A percentile compares a stretch with the other conserved stretches of the same genome.
phyloP scores from a whole-genome alignment of 2,888 invertebrate species.

The Dynastes tityus region DNA sequence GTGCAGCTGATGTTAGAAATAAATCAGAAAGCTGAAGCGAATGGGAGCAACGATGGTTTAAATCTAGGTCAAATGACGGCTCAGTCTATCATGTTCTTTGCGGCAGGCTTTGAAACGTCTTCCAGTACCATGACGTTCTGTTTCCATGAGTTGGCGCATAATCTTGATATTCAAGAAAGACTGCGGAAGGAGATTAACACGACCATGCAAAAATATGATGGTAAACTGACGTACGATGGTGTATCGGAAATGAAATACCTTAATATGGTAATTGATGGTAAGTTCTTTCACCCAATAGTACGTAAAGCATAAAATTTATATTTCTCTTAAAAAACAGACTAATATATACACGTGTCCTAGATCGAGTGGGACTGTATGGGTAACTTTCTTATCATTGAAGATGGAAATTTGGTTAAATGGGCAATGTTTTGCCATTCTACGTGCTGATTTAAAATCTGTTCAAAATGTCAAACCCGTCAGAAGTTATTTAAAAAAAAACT shows the following conservation, averaged over 20 bases:
- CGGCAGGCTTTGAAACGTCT: slow-evolving; percentile 46
- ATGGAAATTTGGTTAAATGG: too few species aligned
- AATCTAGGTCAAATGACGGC: slow-evolving; percentile 27
- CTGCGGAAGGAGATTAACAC: slow-evolving; percentile 23
- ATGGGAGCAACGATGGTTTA: slow-evolving; percentile 1
- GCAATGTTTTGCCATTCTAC: too few species aligned
- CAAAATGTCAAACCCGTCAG: too few species aligned
- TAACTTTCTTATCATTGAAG: too few species aligned
- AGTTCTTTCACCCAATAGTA: neutral
- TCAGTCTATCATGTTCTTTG: slow-evolving; percentile 41
- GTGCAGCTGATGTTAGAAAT: slow-evolving; percentile 69
- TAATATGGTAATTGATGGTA: slow-evolving; percentile 40
- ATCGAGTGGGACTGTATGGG: too few species aligned
- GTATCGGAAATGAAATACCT: slow-evolving; percentile 46
- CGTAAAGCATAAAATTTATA: too few species aligned
- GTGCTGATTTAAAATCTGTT: too few species aligned
- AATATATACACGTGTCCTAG: too few species aligned
- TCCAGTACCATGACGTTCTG: slow-evolving; percentile 43
- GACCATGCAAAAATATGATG: slow-evolving; percentile 22
- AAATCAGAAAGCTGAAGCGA: slow-evolving; percentile 53
- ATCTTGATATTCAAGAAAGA: slow-evolving; percentile 37
- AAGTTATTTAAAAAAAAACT: too few species aligned
- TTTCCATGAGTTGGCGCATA: slow-evolving; percentile 29
- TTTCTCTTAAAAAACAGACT: too few species aligned
- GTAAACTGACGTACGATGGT: slow-evolving; percentile 43